Conservation (phyloP, 1,140 invertebrate species). For the Pogonomyrmex californicus region DNA sequence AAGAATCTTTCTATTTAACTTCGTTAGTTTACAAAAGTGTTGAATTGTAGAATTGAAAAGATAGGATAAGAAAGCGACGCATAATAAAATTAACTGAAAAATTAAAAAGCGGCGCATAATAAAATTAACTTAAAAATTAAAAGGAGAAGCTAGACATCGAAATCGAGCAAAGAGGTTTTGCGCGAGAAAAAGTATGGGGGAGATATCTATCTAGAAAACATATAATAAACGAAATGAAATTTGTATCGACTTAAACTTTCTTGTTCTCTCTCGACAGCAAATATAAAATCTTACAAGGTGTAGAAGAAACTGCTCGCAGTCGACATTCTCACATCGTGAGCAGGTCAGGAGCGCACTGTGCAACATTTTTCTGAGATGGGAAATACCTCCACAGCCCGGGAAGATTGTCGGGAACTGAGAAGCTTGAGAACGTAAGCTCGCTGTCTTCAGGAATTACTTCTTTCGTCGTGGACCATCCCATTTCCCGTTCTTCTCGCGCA, state of each 20-base stretch:
- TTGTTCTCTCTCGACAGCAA: background rate
- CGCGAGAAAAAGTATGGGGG: background rate
- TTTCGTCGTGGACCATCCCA: conserved; percentile 53
- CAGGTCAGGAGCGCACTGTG: conserved; percentile 46
- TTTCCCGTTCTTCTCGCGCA: conserved; percentile 54
- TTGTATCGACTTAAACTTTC: conserved; percentile 51
- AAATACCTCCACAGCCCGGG: conserved; percentile 45
- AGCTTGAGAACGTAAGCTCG: conserved; percentile 62
- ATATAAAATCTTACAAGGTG: conserved; percentile 47
- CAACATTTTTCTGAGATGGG: conserved; percentile 62
- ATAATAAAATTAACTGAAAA: background rate
- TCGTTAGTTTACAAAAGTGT: background rate
- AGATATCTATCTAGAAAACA: background rate
- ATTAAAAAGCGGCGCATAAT: background rate
- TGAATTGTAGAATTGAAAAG: background rate
- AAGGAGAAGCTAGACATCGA: background rate
- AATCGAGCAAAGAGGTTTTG: conserved; percentile 1
- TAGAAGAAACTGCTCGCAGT: conserved; percentile 50
- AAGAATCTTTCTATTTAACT: background rate
- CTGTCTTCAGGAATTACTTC: conserved; percentile 64
- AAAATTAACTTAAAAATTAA: conserved; percentile 24
- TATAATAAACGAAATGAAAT: conserved; percentile 58
- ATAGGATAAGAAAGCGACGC: background rate
- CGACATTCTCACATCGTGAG: conserved; percentile 59
- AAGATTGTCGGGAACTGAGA: conserved; percentile 62